Conservation (phyloP, 2,888 invertebrate species). For the Phoenoteleia sp. region DNA sequence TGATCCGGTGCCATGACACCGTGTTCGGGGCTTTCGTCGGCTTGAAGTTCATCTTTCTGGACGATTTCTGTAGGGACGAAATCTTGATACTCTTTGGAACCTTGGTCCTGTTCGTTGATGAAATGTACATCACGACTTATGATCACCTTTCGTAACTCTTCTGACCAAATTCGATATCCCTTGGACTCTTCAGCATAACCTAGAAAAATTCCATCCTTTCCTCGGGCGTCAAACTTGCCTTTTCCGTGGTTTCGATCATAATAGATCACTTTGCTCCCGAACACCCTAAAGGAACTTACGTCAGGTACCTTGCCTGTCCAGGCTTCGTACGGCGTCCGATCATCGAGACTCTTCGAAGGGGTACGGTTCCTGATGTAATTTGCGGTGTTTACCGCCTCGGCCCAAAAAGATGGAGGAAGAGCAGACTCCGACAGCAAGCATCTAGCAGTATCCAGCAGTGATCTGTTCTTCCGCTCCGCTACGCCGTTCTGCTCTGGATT, state of each 20-base stretch:
- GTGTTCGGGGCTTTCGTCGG: not conserved
- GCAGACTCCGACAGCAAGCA: not conserved
- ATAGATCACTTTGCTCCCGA: constrained; percentile 3
- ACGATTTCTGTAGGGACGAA: not conserved
- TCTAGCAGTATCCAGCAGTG: constrained; percentile 12
- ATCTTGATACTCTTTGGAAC: not conserved
- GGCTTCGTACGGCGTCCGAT: not conserved
- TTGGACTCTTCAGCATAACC: constrained; percentile 49
- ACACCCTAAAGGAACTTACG: constrained; percentile 12
- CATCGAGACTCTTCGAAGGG: constrained; percentile 14
- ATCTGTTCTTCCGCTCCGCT: constrained; percentile 22
- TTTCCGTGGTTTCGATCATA: constrained; percentile 6
- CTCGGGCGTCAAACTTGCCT: constrained; percentile 25
- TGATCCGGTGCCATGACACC: not conserved
- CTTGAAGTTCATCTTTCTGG: not conserved
- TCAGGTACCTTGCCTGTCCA: constrained; percentile 4
- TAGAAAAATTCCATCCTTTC: constrained; percentile 25
- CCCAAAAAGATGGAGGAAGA: not conserved
- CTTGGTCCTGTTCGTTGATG: not conserved
- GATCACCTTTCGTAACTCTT: constrained; percentile 6
- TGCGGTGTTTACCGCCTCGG: not conserved
- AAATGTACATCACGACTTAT: constrained; percentile 38
- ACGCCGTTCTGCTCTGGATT: constrained; percentile 27
- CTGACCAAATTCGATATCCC: constrained; percentile 59
- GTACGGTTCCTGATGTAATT: constrained; percentile 1